Evolutionary conservation across 1,140 invertebrate genomes (phyloP), one percentile per base, ranked within the genome.

Genomic region (Lordiphosa mommai): DNA sequence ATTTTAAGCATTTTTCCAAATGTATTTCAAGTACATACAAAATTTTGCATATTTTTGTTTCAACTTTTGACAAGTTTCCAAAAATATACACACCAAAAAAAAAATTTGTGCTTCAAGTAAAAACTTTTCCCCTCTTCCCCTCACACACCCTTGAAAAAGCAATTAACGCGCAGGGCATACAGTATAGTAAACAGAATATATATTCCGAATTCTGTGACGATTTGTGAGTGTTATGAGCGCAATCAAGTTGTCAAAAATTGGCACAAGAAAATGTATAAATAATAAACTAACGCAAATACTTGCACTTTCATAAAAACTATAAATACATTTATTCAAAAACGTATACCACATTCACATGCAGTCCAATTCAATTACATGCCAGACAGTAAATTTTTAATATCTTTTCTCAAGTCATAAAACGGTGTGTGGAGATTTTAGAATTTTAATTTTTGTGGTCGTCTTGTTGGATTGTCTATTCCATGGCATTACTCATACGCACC

Each of bases 61-160:
- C 12, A 17, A 23, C 38, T 61, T 50, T 70, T 69, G 58, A 69
- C 46, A 70, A 61, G 65, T 48, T 69, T 57, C 67, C 65, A 70
- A 69, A 17, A 38, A 50, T 17, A 16, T 14, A 47, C 37, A 50
- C 30, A 13, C 23, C 13, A 27, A 30, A 41, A 17, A 32, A 13
- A 44, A 23, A 41, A 53, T 41, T 27, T 56, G 30, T n/a, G 33
- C 23, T 9, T 33, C 41, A 14, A 65, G 46, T 48, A 61, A 66
- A 47, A 44, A 12, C 50, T 53, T 34, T 55, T 27, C 57, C 17
- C 20, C 20, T 23, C 20, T 6, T 23, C 55, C 51, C n/a, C n/a
- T n/a, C n/a, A 17, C 41, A 53, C 50, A 56, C 27, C 8, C 20
- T 17, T 40, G 12, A 27, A 56, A 50, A 70, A 70, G 57, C 65